Evolutionary conservation across 2,888 invertebrate genomes (phyloP).

Genomic region (Chrysolina haemoptera): DNA sequence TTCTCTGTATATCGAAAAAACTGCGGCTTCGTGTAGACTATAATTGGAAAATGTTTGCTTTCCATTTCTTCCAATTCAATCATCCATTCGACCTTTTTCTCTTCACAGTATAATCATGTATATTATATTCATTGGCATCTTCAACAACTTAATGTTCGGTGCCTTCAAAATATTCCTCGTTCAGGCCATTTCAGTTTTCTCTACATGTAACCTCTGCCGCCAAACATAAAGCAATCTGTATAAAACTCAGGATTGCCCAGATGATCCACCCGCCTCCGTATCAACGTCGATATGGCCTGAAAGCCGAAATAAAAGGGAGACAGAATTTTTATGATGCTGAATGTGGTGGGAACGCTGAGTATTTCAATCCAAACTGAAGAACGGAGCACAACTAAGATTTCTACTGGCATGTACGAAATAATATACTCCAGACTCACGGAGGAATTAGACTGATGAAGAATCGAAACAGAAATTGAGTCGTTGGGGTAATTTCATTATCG

Average conservation of each 20-base stretch:
- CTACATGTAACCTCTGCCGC: slow-evolving; percentile 16
- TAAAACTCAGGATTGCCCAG: slow-evolving; percentile 16
- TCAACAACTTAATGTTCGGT: not conserved
- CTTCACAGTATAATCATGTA: not conserved
- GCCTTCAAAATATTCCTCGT: slow-evolving; percentile 9
- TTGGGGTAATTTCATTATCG: no score
- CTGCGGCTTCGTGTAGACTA: no score
- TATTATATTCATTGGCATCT: not conserved
- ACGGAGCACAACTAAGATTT: slow-evolving; percentile 3
- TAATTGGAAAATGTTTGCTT: no score
- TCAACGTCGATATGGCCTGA: slow-evolving; percentile 18
- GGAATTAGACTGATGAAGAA: not conserved
- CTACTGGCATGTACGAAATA: not conserved
- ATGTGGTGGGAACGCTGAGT: not conserved
- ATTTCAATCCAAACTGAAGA: slow-evolving; percentile 7
- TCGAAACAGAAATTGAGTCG: slow-evolving; percentile 10
- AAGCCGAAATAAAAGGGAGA: slow-evolving; percentile 17
- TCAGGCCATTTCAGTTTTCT: slow-evolving; percentile 12
- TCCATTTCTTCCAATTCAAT: no score
- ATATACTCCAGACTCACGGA: slow-evolving; percentile 12
- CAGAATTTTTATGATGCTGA: slow-evolving; percentile 9
- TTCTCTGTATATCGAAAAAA: no score
- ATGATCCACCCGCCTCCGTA: slow-evolving; percentile 18
- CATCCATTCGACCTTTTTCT: not conserved
- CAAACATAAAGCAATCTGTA: slow-evolving; percentile 21